Evolutionary conservation across 2,888 invertebrate species (phyloP).

Genomic region (Lepidonotus clava): DNA sequence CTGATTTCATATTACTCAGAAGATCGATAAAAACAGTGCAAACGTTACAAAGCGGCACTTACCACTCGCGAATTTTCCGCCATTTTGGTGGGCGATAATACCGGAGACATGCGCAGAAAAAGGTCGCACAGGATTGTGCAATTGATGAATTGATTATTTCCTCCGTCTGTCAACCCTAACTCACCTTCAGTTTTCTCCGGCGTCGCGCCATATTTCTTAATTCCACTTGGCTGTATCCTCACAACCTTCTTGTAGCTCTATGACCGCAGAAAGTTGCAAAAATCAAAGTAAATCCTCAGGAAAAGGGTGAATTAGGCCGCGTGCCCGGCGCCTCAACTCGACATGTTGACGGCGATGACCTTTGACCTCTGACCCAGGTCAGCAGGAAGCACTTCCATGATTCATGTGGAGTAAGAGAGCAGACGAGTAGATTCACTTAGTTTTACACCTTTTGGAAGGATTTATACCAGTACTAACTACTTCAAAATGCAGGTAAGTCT

Average conservation of each 20-base stretch:
- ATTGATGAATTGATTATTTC: slow-evolving; percentile 52
- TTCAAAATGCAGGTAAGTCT: slow-evolving; percentile 34
- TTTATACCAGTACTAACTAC: not conserved
- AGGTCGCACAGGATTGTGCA: slow-evolving; percentile 13
- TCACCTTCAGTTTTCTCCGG: not conserved
- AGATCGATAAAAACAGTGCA: not conserved
- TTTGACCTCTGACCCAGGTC: slow-evolving; percentile 41
- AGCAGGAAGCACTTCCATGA: slow-evolving; percentile 37
- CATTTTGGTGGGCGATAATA: slow-evolving; percentile 51
- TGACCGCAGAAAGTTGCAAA: not conserved
- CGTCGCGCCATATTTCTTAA: slow-evolving; percentile 9
- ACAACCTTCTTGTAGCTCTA: not conserved
- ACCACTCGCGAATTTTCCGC: slow-evolving; percentile 34
- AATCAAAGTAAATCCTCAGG: not conserved
- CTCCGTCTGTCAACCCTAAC: not conserved
- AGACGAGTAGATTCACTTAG: not conserved
- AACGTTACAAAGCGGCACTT: not conserved
- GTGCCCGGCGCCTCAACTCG: not conserved
- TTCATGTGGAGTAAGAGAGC: not conserved
- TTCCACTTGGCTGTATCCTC: not conserved
- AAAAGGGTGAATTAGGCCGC: not conserved
- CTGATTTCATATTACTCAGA: too few species aligned
- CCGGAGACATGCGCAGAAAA: not conserved
- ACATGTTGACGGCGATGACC: slow-evolving; percentile 35
- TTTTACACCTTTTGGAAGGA: not conserved